A percentile compares a stretch with the other conserved stretches of the same genome.
Evolutionary conservation across 2,888 invertebrate species (phyloP).

Genomic region (Penaeus monodon): DNA sequence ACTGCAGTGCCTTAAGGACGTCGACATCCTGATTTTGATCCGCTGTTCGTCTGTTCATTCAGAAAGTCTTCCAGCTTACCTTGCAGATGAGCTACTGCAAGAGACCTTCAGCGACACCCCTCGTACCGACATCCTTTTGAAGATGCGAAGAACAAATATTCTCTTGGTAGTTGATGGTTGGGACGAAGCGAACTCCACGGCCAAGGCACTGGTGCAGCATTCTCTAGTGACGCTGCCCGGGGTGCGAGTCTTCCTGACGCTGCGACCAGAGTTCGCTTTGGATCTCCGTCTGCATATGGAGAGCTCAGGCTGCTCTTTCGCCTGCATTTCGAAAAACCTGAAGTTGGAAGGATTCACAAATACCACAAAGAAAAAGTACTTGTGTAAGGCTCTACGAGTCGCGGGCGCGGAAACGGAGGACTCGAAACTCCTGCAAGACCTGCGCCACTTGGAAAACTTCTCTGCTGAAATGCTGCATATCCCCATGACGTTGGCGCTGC

Average conservation of each 20-base stretch:
- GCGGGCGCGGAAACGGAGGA: neutral
- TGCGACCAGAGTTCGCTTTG: conserved; percentile 20
- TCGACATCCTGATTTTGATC: conserved; percentile 29
- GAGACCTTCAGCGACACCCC: neutral
- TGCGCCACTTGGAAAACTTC: neutral
- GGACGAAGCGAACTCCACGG: conserved; percentile 18
- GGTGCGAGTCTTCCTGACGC: neutral
- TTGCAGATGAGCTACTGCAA: conserved; percentile 15
- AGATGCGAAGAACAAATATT: neutral
- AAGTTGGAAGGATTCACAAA: conserved; percentile 13
- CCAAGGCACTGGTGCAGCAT: neutral
- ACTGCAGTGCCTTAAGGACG: neutral
- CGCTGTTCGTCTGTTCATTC: conserved; percentile 18
- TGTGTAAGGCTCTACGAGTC: neutral
- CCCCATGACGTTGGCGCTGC: conserved; percentile 11
- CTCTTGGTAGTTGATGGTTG: conserved; percentile 21
- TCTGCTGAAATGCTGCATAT: neutral
- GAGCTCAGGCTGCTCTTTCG: neutral
- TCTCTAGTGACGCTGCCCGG: neutral
- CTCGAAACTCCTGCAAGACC: neutral
- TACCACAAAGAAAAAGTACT: neutral
- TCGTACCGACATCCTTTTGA: conserved; percentile 8
- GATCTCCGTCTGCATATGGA: neutral
- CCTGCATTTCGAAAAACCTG: neutral
- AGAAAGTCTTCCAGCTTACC: conserved; percentile 1